A percentile compares a stretch with the other conserved stretches of the same genome.
These are phyloP conservation scores for Schizopygopsis pylzovi DNA, from an alignment of 2,797 vertebrate genomes.

Conservation along the genomic window DNA sequence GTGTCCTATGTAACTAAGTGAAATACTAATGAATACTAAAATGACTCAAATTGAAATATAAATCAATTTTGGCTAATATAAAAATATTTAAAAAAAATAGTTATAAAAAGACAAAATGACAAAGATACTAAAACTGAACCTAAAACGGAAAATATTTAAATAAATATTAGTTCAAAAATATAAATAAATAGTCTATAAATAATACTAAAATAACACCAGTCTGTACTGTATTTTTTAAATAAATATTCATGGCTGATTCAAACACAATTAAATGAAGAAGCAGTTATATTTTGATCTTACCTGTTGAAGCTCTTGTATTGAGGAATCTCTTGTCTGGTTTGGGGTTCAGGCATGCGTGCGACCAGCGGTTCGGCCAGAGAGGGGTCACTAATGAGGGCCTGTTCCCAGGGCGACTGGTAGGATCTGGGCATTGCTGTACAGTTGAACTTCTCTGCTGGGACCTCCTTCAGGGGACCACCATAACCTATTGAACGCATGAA, in stretches of 20 bases:
- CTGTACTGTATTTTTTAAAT: not conserved
- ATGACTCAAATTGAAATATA: not conserved
- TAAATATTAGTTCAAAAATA: not conserved
- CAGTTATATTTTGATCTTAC: constrained; percentile 50
- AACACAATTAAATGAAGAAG: not conserved
- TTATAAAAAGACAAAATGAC: not conserved
- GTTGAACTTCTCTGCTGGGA: constrained; percentile 94
- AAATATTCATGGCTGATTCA: not conserved
- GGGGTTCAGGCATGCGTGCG: constrained; percentile 79
- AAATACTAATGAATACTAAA: not conserved
- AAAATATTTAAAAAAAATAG: not conserved
- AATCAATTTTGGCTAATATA: not conserved
- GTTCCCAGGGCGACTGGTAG: constrained; percentile 95
- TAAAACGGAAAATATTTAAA: not conserved
- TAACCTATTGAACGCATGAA: constrained; percentile 78
- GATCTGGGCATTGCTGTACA: constrained; percentile 90
- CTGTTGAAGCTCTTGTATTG: constrained; percentile 97
- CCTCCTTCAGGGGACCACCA: constrained; percentile 89
- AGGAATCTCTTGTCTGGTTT: constrained; percentile 79
- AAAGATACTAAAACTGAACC: not conserved
- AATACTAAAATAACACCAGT: not conserved
- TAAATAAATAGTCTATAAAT: not conserved
- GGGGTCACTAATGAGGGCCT: constrained; percentile 86
- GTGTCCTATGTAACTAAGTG: rapidly evolving
- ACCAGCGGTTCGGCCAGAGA: constrained; percentile 82